Evolutionary conservation across 1,140 invertebrate genomes (phyloP).

Genomic region (Liolophura sinensis): DNA sequence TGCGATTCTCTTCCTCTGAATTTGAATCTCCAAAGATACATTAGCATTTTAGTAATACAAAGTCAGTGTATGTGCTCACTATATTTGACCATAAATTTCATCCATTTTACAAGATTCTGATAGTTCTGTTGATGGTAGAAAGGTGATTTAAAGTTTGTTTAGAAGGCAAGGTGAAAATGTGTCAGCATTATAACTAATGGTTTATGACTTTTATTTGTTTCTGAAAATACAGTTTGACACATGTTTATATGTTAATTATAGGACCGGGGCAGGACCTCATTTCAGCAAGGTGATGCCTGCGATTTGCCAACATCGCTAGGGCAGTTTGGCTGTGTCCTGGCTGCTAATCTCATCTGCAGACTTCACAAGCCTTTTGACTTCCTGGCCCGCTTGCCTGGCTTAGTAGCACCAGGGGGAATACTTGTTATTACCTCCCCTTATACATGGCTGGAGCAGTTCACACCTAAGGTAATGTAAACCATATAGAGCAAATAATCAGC

Average conservation of each 20-base stretch:
- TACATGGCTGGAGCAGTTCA: conserved; percentile 53
- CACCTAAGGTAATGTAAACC: conserved; percentile 46
- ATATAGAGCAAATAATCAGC: not conserved
- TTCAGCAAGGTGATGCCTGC: conserved; percentile 57
- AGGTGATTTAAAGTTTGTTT: too few relatives aligned
- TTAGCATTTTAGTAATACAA: too few relatives aligned
- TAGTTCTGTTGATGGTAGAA: too few relatives aligned
- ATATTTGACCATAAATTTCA: too few relatives aligned
- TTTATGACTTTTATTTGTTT: too few relatives aligned
- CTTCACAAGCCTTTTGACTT: conserved; percentile 51
- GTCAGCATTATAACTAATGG: too few relatives aligned
- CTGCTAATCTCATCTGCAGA: conserved; percentile 57
- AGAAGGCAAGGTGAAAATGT: too few relatives aligned
- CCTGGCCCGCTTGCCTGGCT: conserved; percentile 37
- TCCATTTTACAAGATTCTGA: too few relatives aligned
- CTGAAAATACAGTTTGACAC: not conserved
- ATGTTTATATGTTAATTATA: conserved; percentile 23
- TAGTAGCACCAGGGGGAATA: conserved; percentile 49
- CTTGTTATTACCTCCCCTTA: conserved; percentile 57
- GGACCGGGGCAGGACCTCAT: conserved; percentile 36
- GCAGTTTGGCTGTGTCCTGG: conserved; percentile 55
- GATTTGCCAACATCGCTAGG: conserved; percentile 48
- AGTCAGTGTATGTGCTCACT: too few relatives aligned
- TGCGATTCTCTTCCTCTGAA: too few relatives aligned
- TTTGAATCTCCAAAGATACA: too few relatives aligned